Evolutionary conservation across 2,113 vertebrate genomes (phyloP).

Genomic region (Natator depressus): DNA sequence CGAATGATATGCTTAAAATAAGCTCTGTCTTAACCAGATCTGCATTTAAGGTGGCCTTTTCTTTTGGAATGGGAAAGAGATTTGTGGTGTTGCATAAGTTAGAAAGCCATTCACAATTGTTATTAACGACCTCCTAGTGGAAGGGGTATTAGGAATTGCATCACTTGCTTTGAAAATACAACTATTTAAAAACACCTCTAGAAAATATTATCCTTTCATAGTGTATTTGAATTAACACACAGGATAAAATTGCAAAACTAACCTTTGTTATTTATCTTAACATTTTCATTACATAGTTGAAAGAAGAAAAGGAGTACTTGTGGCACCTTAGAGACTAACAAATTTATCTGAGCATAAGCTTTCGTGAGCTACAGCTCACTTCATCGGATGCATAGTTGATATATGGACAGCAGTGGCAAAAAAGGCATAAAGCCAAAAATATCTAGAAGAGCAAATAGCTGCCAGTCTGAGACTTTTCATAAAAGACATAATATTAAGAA

Average conservation of each 20-base stretch:
- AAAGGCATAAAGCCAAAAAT: not conserved
- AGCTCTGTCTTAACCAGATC: not conserved
- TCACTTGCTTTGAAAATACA: not conserved
- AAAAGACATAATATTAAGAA: not conserved
- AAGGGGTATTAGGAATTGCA: not conserved
- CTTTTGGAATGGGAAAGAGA: not conserved
- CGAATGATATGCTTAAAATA: not conserved
- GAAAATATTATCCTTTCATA: not conserved
- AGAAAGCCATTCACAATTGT: not conserved
- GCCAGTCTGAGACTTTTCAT: not conserved
- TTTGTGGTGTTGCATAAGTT: not conserved
- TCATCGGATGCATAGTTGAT: not conserved
- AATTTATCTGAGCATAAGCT: no score
- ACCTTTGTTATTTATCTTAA: not conserved
- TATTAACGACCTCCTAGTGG: not conserved
- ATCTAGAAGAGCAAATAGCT: not conserved
- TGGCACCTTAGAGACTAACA: no score
- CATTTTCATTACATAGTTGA: not conserved
- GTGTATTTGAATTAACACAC: not conserved
- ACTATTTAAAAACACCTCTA: not conserved
- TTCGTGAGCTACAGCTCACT: no score
- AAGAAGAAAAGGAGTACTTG: no score
- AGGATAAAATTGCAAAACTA: not conserved
- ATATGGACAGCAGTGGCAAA: accelerated
- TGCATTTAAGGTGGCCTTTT: not conserved